These are phyloP conservation scores for Callitettix versicolor DNA, from an alignment of 1,140 invertebrate genomes.

Conservation along the genomic window DNA sequence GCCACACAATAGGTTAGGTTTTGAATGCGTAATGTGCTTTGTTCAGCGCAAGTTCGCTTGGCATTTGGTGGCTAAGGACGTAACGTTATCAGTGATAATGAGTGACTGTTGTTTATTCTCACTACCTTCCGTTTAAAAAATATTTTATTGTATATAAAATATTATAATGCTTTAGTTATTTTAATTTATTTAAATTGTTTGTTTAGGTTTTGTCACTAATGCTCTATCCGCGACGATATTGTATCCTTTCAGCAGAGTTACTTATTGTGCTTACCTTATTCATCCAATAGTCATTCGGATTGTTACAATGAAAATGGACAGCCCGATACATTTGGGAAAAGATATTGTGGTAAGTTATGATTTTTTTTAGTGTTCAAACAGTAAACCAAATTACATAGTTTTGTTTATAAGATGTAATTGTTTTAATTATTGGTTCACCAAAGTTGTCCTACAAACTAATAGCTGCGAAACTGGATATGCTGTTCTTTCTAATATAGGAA, in stretches of 20 bases:
- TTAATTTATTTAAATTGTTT: too few species aligned
- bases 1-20: too few species aligned
- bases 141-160: too few species aligned
- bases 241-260: constrained; percentile 73
- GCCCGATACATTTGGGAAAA: constrained; percentile 64
- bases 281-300: constrained; percentile 68
- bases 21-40: too few species aligned
- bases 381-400: background rate
- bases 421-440: background rate
- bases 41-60: too few species aligned
- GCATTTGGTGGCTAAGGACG: too few species aligned
- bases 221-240: constrained; percentile 63
- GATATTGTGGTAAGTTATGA: constrained; percentile 52
- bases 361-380: constrained; percentile 12
- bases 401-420: background rate
- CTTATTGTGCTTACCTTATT: constrained; percentile 72
- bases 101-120: too few species aligned
- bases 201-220: constrained; percentile 49
- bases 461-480: too few species aligned
- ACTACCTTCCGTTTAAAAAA: too few species aligned
- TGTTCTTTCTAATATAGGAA: too few species aligned
- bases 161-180: too few species aligned
- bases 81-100: too few species aligned
- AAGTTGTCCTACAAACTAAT: background rate
- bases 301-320: constrained; percentile 63